These are phyloP conservation scores for Botia kubotai DNA, from an alignment of 2,797 vertebrate genomes.

Conservation along the genomic window DNA sequence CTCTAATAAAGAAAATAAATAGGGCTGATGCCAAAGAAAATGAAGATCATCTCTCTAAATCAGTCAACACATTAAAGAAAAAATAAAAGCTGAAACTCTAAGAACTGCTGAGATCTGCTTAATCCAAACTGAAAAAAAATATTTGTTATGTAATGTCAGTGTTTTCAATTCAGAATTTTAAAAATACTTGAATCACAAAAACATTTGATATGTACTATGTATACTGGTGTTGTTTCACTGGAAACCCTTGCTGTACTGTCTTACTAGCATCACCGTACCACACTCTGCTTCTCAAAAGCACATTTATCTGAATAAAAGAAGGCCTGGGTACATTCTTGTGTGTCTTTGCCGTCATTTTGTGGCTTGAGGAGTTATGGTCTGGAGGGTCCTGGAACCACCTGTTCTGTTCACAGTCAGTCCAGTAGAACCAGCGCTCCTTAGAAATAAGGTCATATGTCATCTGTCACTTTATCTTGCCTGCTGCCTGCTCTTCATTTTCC, in stretches of 20 bases:
- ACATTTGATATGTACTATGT: not conserved
- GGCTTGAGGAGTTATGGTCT: conserved; percentile 80
- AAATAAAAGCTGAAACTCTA: too few relatives aligned
- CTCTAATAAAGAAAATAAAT: conserved; percentile 37
- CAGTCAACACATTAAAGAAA: not conserved
- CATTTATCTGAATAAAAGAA: conserved; percentile 69
- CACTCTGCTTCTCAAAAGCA: conserved; percentile 64
- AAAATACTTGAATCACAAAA: too few relatives aligned
- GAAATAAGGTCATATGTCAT: conserved; percentile 73
- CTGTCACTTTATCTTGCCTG: conserved; percentile 79
- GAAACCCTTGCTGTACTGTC: conserved; percentile 78
- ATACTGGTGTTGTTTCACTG: conserved; percentile 76
- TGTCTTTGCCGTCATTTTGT: conserved; percentile 77
- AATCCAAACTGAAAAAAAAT: too few relatives aligned
- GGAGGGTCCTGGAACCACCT: conserved; percentile 78
- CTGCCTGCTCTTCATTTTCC: conserved; percentile 73
- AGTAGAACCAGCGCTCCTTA: conserved; percentile 75
- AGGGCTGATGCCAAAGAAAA: conserved; percentile 3
- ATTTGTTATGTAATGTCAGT: too few relatives aligned
- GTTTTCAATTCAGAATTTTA: too few relatives aligned
- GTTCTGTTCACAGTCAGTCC: conserved; percentile 68
- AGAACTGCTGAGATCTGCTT: too few relatives aligned
- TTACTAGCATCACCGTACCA: conserved; percentile 71
- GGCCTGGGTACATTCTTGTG: conserved; percentile 73
- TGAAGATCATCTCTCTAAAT: not conserved